Percentiles rank a stretch among this genome's conserved stretches.
Conservation (phyloP, 2,888 invertebrate genomes). For the Leptothorax acervorum region DNA sequence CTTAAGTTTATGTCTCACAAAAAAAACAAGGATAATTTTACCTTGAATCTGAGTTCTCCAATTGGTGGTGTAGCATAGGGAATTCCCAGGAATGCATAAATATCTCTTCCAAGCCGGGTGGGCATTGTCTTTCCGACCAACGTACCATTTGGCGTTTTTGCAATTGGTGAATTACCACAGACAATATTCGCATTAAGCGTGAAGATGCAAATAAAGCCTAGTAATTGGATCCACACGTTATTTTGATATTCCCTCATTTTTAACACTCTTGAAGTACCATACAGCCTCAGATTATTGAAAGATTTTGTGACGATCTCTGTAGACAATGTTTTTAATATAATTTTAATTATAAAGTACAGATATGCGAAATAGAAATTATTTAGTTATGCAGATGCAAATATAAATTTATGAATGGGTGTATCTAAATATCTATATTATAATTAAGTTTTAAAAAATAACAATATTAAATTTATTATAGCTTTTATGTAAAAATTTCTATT, state of each 20-base stretch:
- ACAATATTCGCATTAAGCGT: constrained; percentile 65
- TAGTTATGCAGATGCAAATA: too few species aligned
- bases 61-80: constrained; percentile 90
- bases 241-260: constrained; percentile 10
- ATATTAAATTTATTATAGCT: too few species aligned
- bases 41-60: constrained; percentile 89
- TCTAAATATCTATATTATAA: too few species aligned
- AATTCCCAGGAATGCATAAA: constrained; percentile 88
- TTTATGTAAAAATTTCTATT: too few species aligned
- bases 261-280: not conserved
- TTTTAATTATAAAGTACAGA: not conserved
- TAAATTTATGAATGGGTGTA: too few species aligned
- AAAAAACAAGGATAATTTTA: constrained; percentile 77
- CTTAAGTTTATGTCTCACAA: not conserved
- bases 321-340: not conserved
- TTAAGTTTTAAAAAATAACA: too few species aligned
- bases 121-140: constrained; percentile 87
- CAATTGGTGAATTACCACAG: constrained; percentile 78
- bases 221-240: constrained; percentile 22
- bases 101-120: constrained; percentile 87
- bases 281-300: not conserved
- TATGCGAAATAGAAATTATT: too few species aligned
- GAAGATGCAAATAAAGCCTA: constrained; percentile 38
- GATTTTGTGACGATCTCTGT: not conserved
- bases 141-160: constrained; percentile 86